Percentiles rank a stretch among this genome's conserved stretches.
phyloP scores from a whole-genome alignment of 1,140 invertebrate species.

The Meteorus sp. region DNA sequence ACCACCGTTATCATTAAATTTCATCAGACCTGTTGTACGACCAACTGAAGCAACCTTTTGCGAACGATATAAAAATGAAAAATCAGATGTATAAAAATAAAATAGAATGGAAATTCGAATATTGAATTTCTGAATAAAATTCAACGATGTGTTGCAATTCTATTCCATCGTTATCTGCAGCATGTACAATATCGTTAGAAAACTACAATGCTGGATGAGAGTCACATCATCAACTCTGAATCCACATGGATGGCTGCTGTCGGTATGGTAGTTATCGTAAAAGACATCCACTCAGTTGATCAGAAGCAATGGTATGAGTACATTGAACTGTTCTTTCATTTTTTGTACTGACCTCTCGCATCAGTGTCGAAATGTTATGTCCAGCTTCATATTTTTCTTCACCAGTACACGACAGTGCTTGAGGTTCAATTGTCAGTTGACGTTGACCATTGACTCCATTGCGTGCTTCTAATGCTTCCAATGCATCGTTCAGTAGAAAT shows the following conservation, averaged over 20 bases:
- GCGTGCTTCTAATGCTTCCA: conserved; percentile 15
- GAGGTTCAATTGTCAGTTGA: conserved; percentile 12
- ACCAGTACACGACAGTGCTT: conserved; percentile 13
- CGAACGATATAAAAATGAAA: background rate
- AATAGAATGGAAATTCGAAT: conserved; percentile 5
- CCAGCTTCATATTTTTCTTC: conserved; percentile 26
- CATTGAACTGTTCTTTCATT: too few relatives aligned
- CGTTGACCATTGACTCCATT: conserved; percentile 11
- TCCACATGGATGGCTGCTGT: background rate
- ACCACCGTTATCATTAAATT: conserved; percentile 24
- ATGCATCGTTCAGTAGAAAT: conserved; percentile 24
- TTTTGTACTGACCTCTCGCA: conserved; percentile 24
- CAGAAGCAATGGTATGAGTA: too few relatives aligned
- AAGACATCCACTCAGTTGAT: background rate
- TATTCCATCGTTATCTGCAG: too few relatives aligned
- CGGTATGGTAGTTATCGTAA: conserved; percentile 12
- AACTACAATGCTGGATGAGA: background rate
- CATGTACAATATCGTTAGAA: too few relatives aligned
- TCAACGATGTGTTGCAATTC: too few relatives aligned
- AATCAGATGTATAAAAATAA: background rate
- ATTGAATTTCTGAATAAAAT: too few relatives aligned
- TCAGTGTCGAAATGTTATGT: conserved; percentile 11
- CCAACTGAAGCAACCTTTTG: conserved; percentile 20
- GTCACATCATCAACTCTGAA: background rate
- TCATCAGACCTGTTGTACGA: conserved; percentile 20